These are phyloP conservation scores for Drosophila bocki DNA, from an alignment of 1,140 invertebrate species.

Conservation along the genomic window DNA sequence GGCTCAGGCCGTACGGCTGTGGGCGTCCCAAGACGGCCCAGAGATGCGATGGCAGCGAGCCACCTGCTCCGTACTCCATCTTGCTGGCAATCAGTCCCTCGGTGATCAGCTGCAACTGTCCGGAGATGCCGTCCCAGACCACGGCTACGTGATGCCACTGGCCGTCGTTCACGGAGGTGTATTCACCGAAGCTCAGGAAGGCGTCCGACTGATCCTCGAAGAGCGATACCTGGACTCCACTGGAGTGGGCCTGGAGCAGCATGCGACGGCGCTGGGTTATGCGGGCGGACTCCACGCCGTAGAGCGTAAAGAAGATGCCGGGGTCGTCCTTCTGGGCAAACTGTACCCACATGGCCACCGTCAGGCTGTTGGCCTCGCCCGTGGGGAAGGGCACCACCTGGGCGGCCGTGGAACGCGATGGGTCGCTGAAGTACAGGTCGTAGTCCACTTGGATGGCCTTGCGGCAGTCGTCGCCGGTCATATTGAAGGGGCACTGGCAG, in stretches of 20 bases:
- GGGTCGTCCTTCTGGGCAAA: constrained; percentile 95
- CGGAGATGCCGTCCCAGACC: constrained; percentile 95
- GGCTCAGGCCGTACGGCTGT: constrained; percentile 87
- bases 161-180: constrained; percentile 97
- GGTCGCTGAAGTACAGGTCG: constrained; percentile 97
- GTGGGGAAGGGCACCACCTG: constrained; percentile 96
- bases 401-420: constrained; percentile 93
- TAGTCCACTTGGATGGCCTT: constrained; percentile 99
- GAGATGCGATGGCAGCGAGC: constrained; percentile 91
- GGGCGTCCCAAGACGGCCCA: constrained; percentile 97
- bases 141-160: constrained; percentile 98
- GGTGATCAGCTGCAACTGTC: constrained; percentile 94
- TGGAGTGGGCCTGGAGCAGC: constrained; percentile 95
- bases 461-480: constrained; percentile 97
- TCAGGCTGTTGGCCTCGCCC: constrained; percentile 91
- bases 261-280: constrained; percentile 91
- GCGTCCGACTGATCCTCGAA: constrained; percentile 95
- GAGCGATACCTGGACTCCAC: constrained; percentile 94
- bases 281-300: constrained; percentile 93
- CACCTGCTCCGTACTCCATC: constrained; percentile 93
- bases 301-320: constrained; percentile 97
- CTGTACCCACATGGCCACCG: constrained; percentile 98
- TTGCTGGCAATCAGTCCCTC: constrained; percentile 97
- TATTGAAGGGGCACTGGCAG: constrained; percentile 97
- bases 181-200: constrained; percentile 95